Evolutionary conservation across 2,888 invertebrate species (phyloP), one percentile per base, ranked within the genome.

Genomic region (Pristionchus entomophagus): DNA sequence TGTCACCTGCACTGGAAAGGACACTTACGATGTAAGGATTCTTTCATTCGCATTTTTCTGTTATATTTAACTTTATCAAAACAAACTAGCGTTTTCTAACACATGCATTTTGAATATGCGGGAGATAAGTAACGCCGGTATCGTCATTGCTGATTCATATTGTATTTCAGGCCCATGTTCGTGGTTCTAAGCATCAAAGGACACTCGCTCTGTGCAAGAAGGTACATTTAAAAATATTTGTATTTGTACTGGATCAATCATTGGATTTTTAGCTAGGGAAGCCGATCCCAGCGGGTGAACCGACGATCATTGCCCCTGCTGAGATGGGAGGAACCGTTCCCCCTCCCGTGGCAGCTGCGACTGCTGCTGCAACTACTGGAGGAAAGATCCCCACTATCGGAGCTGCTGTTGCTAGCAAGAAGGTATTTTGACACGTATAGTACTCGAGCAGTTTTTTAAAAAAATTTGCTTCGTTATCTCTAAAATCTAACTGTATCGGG

Each of bases 161-260:
- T 17, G 49, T 49, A n/a, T 5, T 73, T 41, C 83, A 84, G 85
- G 90, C 93, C 12, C 99, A 99, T 94, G 97, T 99, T 91, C 96
- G 98, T 87, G 99, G 99, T 88, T 96, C 97, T 90, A 99, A 99
- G 94, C 99, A 99, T 95, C 97, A 97, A 94, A 98, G 98, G 95
- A 97, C 95, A 17, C 96, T 98, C 81, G 97, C 98, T 94, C 95
- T 99, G 90, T 98, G 99, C 94, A 97, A 97, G 85, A 87, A 87
- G 53, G n/a, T n/a, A n/a, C n/a, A n/a, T n/a, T n/a, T n/a, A n/a
- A n/a, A n/a, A n/a, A n/a, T n/a, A n/a, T n/a, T n/a, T n/a, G n/a
- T n/a, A n/a, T n/a, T n/a, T n/a, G n/a, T n/a, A n/a, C n/a, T n/a
- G n/a, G n/a, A n/a, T n/a, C n/a, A n/a, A n/a, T n/a, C n/a, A n/a